Conservation (phyloP, 92 coral and sea anemone species). For the Chrysogorgia sp. region DNA sequence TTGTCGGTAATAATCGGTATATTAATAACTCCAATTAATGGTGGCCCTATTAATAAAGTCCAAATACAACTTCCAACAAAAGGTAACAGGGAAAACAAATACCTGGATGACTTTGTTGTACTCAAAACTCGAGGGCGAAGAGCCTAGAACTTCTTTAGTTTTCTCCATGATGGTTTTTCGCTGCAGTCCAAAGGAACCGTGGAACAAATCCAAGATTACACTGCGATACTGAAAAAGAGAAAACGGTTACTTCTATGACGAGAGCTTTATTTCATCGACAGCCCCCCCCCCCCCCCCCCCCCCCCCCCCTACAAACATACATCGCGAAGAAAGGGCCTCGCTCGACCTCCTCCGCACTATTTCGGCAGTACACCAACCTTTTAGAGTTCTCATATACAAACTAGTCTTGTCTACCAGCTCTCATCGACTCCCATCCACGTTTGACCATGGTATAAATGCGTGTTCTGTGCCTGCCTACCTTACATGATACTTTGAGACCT, state of each 20-base stretch:
- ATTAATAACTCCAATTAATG: too few species aligned
- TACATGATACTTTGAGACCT: too few species aligned
- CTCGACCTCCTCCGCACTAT: too few species aligned
- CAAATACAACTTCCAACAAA: not conserved
- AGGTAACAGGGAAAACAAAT: not conserved
- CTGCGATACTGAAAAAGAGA: constrained; percentile 27
- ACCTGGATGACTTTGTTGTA: constrained; percentile 62
- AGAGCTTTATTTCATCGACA: too few species aligned
- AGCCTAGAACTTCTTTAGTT: constrained; percentile 17
- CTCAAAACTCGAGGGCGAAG: constrained; percentile 71
- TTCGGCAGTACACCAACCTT: too few species aligned
- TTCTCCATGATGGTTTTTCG: constrained; percentile 36
- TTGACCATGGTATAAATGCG: too few species aligned
- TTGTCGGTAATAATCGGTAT: too few species aligned
- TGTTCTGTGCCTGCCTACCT: too few species aligned
- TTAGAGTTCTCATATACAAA: too few species aligned
- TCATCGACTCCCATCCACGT: too few species aligned
- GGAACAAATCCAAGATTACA: constrained; percentile 21
- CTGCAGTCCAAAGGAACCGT: constrained; percentile 27
- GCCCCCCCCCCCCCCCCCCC: not conserved
- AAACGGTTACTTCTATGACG: not conserved
- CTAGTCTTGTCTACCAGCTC: too few species aligned
- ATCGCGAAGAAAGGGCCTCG: not conserved
- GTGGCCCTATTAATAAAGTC: not conserved
- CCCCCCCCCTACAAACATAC: too few species aligned